These are phyloP conservation scores for Entomobrya proxima DNA, from an alignment of 2,888 invertebrate species.

Conservation along the genomic window DNA sequence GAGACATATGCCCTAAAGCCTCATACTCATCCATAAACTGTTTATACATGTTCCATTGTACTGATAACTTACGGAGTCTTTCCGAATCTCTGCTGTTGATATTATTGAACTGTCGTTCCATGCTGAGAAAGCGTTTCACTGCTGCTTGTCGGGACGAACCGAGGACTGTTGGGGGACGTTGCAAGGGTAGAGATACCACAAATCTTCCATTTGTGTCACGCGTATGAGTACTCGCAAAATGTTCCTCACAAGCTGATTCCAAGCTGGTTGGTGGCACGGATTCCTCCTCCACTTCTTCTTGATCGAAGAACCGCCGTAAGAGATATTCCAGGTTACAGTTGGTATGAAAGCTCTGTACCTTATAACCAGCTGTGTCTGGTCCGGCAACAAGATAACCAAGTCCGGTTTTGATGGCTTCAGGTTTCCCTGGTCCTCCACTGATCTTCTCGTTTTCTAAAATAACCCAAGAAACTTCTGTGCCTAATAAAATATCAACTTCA, in stretches of 20 bases:
- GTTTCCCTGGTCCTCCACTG: neutral
- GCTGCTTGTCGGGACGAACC: neutral
- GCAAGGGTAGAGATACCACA: neutral
- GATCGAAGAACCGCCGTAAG: neutral
- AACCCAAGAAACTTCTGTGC: neutral
- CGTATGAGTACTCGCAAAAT: neutral
- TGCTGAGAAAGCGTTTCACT: neutral
- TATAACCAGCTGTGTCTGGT: neutral
- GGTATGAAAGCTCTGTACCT: neutral
- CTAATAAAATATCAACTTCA: no score
- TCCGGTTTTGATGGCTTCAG: neutral
- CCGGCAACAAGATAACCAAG: neutral
- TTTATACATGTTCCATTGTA: neutral
- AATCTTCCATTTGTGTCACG: neutral
- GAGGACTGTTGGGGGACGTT: neutral
- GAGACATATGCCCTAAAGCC: neutral
- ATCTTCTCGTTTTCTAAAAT: neutral
- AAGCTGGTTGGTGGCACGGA: neutral
- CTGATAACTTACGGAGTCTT: neutral
- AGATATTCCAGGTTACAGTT: neutral
- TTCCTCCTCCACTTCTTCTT: neutral
- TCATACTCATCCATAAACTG: neutral
- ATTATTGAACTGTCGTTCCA: neutral
- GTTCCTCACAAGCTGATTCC: neutral
- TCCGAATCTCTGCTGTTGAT: neutral